A percentile compares a stretch with the other conserved stretches of the same genome.
Conservation (phyloP, 2,888 invertebrate genomes). For the Stenodema calcarata region DNA sequence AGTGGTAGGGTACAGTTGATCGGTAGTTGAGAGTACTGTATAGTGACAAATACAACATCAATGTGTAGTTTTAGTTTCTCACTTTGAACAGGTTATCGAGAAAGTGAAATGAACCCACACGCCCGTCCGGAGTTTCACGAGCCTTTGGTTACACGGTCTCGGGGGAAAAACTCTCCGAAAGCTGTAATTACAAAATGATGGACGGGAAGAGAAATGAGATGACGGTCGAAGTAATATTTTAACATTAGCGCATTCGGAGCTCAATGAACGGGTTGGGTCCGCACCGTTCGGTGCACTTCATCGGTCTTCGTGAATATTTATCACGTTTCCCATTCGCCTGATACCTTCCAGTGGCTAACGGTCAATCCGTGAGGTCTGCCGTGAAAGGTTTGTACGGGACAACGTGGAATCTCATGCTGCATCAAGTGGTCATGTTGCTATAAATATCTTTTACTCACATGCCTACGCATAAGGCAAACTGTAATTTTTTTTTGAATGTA, state of each 20-base stretch:
- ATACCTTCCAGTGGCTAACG: background rate
- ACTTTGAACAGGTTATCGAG: too few species aligned
- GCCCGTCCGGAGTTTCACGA: too few species aligned
- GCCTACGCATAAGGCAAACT: too few species aligned
- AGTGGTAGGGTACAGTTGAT: too few species aligned
- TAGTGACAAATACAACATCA: too few species aligned
- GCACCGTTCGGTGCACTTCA: background rate
- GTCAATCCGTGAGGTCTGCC: background rate
- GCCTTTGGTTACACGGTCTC: background rate
- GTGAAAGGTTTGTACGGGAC: background rate
- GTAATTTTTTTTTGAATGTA: too few species aligned
- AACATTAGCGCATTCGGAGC: background rate
- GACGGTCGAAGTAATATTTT: background rate
- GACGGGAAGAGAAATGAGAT: background rate
- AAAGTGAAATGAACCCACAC: too few species aligned
- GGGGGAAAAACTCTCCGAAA: background rate
- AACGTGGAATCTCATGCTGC: background rate
- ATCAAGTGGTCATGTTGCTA: background rate
- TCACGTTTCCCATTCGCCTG: background rate
- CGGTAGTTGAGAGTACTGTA: too few species aligned
- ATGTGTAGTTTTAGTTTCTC: too few species aligned
- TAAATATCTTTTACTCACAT: too few species aligned
- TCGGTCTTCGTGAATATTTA: background rate
- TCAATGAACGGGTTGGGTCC: background rate
- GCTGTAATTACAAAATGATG: background rate